Evolutionary conservation across 2,888 invertebrate genomes (phyloP).

Genomic region (Perizoma flavofasciatum): DNA sequence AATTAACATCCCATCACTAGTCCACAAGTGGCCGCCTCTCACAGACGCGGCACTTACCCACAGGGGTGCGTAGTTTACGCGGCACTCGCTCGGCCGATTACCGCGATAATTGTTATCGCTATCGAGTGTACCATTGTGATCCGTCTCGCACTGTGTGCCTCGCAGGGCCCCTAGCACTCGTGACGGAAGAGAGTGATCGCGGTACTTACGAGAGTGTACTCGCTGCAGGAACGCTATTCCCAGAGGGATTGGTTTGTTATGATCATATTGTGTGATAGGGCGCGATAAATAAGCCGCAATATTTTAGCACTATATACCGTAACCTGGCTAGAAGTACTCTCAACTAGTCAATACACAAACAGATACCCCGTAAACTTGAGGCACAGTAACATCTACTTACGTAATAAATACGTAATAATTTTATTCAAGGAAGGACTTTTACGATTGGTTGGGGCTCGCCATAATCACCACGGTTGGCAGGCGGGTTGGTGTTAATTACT

Average conservation of each 20-base stretch:
- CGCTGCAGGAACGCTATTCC: slow-evolving; percentile 8
- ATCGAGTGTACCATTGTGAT: slow-evolving; percentile 13
- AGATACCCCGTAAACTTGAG: no score
- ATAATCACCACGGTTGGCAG: no score
- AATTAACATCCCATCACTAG: slow-evolving; percentile 5
- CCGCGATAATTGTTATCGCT: slow-evolving; percentile 31
- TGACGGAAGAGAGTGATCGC: neutral
- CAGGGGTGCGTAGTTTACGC: slow-evolving; percentile 11
- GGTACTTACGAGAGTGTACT: slow-evolving; percentile 8
- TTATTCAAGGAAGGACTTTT: no score
- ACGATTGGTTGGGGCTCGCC: no score
- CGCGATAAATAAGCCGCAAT: neutral
- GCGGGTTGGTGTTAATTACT: no score
- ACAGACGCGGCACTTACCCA: neutral
- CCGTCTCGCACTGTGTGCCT: neutral
- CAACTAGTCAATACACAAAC: no score
- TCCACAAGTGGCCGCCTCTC: slow-evolving; percentile 1
- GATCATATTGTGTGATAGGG: neutral
- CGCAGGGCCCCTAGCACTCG: no score
- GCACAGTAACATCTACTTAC: no score
- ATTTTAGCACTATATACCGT: no score
- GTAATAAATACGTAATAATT: no score
- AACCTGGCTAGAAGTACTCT: no score
- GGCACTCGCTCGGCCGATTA: slow-evolving; percentile 24
- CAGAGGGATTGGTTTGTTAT: slow-evolving; percentile 3